Conservation (phyloP, 2,888 invertebrate genomes). For the Polietes domitor region DNA sequence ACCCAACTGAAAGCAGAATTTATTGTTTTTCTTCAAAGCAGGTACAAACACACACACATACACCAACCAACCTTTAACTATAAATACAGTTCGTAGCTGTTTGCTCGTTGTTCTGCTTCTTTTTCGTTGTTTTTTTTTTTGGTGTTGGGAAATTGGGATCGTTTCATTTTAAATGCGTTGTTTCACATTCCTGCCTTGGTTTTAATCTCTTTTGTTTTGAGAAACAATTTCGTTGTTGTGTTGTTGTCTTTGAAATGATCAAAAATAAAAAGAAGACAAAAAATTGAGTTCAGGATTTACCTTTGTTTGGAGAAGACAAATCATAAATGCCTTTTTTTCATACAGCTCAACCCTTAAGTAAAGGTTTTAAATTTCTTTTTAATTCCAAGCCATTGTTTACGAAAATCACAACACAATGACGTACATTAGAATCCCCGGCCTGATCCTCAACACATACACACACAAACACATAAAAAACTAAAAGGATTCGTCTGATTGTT, state of each 20-base stretch:
- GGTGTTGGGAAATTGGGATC: slow-evolving; percentile 27
- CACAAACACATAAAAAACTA: not conserved
- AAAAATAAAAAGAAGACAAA: too few species aligned
- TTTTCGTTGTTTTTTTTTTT: not conserved
- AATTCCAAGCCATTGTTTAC: slow-evolving; percentile 55
- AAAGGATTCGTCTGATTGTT: slow-evolving; percentile 48
- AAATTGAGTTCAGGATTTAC: slow-evolving; percentile 58
- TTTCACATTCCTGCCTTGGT: slow-evolving; percentile 52
- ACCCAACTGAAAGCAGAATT: slow-evolving; percentile 40
- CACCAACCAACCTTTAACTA: slow-evolving; percentile 63
- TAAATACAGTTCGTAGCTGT: slow-evolving; percentile 16
- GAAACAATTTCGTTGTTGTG: slow-evolving; percentile 61
- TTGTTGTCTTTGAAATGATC: slow-evolving; percentile 55
- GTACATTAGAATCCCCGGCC: not conserved
- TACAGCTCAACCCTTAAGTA: slow-evolving; percentile 62
- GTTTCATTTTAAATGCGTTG: slow-evolving; percentile 60
- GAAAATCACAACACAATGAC: slow-evolving; percentile 61
- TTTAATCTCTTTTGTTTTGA: slow-evolving; percentile 65
- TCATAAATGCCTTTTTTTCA: slow-evolving; percentile 22
- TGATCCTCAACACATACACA: too few species aligned
- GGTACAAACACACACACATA: too few species aligned
- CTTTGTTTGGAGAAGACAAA: slow-evolving; percentile 52
- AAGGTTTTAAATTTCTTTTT: slow-evolving; percentile 65
- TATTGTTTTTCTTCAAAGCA: slow-evolving; percentile 61
- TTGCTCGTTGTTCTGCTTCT: not conserved